Evolutionary conservation across 2,888 invertebrate species (phyloP).

Genomic region (Apamea sordens): DNA sequence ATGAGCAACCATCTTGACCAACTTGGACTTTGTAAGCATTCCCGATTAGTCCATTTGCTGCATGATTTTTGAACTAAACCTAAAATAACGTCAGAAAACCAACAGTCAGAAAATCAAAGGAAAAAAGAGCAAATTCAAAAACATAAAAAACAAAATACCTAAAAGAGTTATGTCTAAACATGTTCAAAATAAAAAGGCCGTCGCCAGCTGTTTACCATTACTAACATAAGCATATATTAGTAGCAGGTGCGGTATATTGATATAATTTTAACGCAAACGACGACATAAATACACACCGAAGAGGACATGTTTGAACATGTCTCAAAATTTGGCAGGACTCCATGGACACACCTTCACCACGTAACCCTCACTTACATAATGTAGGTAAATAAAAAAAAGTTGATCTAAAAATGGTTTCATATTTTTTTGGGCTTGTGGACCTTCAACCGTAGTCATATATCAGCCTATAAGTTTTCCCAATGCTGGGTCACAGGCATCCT

Average conservation of each 20-base stretch:
- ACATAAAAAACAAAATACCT: not conserved
- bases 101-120: not conserved
- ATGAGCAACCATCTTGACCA: no score
- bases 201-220: constrained; percentile 58
- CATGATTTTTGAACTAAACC: not conserved
- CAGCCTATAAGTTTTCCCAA: not conserved
- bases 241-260: constrained; percentile 65
- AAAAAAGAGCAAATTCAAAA: not conserved
- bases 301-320: constrained; percentile 46
- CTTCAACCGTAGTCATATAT: not conserved
- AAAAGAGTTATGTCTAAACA: constrained; percentile 35
- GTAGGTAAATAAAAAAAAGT: constrained; percentile 24
- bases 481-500: not conserved
- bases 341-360: constrained; percentile 46
- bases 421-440: constrained; percentile 3
- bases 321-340: constrained; percentile 61
- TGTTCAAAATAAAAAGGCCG: constrained; percentile 38
- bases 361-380: constrained; percentile 32
- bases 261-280: constrained; percentile 57
- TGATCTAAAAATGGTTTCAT: constrained; percentile 5
- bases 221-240: constrained; percentile 62
- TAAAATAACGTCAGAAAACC: not conserved
- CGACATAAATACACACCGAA: constrained; percentile 32
- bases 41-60: not conserved
- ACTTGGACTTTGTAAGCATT: not conserved